phyloP scores from a whole-genome alignment of 2,888 invertebrate species.

The Dryococelus australis region DNA sequence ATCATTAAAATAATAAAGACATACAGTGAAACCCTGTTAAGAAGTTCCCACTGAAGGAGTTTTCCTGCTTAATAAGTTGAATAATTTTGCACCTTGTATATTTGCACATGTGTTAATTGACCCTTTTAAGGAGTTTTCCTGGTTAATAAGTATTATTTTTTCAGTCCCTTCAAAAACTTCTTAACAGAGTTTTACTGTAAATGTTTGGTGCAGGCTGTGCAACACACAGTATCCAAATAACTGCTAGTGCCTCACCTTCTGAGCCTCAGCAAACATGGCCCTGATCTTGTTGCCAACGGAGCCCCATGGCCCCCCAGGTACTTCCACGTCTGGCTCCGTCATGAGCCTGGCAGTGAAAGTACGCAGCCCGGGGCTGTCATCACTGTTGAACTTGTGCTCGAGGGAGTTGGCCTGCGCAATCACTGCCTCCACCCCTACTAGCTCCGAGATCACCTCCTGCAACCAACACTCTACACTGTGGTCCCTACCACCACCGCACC shows the following conservation, averaged over 20 bases:
- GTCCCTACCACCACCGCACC: not conserved
- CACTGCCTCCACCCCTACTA: slow-evolving; percentile 62
- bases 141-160: too few species aligned
- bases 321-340: slow-evolving; percentile 66
- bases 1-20: too few species aligned
- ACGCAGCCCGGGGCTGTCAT: slow-evolving; percentile 55
- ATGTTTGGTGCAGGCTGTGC: too few species aligned
- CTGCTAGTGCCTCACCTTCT: slow-evolving; percentile 57
- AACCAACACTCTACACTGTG: slow-evolving; percentile 22
- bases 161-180: too few species aligned
- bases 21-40: too few species aligned
- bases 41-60: too few species aligned
- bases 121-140: too few species aligned
- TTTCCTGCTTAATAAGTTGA: too few species aligned
- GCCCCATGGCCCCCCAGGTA: slow-evolving; percentile 65
- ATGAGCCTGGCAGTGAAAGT: slow-evolving; percentile 62
- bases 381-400: slow-evolving; percentile 62
- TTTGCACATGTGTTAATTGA: too few species aligned
- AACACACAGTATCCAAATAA: too few species aligned
- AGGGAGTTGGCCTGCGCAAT: slow-evolving; percentile 65
- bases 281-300: slow-evolving; percentile 64
- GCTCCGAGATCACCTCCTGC: slow-evolving; percentile 60
- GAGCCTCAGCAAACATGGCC: slow-evolving; percentile 66
- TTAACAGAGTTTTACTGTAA: too few species aligned
- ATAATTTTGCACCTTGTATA: too few species aligned